Evolutionary conservation across 2,113 vertebrate genomes (phyloP).

Genomic region (Leucosticte australis): DNA sequence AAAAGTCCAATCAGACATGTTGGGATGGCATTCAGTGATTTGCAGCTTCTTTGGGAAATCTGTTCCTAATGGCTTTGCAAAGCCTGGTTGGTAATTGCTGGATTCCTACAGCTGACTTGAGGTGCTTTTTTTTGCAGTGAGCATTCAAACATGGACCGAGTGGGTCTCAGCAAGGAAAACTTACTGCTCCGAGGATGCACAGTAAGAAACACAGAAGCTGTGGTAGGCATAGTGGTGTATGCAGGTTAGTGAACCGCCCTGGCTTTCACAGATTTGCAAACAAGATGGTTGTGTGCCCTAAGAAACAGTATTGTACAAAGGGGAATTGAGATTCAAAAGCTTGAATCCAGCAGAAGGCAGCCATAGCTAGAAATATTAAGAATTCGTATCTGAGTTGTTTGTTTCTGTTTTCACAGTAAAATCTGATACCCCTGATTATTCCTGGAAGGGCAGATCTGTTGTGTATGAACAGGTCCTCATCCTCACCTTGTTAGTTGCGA

Average conservation of each 20-base stretch:
- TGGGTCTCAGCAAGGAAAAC: conserved; percentile 88
- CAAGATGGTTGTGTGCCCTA: not conserved
- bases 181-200: conserved; percentile 90
- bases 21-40: not conserved
- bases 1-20: rapidly evolving
- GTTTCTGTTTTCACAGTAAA: not conserved
- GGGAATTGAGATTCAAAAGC: not conserved
- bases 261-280: not conserved
- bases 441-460: not conserved
- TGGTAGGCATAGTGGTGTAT: conserved; percentile 93
- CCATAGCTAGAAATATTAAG: not conserved
- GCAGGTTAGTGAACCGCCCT: conserved; percentile 79
- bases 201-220: conserved; percentile 89
- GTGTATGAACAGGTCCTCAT: not conserved
- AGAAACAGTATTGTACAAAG: not conserved
- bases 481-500: not conserved
- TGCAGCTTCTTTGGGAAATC: not conserved
- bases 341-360: not conserved
- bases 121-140: conserved; percentile 73
- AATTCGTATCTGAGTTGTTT: not conserved
- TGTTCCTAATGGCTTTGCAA: not conserved
- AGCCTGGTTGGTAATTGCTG: not conserved
- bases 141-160: conserved; percentile 77
- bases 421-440: not conserved
- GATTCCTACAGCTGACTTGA: not conserved